Base-by-base conservation (phyloP, 2,888 invertebrate species). In the Caenorhabditis becei region DNA sequence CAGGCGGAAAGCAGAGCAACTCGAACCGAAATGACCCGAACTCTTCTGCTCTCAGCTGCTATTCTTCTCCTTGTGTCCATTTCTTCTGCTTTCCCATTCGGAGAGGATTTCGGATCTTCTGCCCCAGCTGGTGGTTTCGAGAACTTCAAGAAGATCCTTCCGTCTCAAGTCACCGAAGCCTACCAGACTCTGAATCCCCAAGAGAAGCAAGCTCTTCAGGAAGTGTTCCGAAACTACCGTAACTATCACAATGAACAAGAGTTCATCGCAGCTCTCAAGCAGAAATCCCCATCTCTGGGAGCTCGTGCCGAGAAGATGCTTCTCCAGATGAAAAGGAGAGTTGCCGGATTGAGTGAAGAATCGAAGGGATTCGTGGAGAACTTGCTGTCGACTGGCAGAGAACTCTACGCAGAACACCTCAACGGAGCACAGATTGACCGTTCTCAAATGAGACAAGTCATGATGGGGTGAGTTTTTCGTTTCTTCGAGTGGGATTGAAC, bases 241-340 rank as follows among this genome's bases (percentile, higher is more conserved):
- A 54, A 58, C 35, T 69, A 69, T 51, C 63, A 20, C 20, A 62
- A 67, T 16, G 74, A 69, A 23, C 54, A 62, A 10, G 72, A 79
- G 26, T 26, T 79, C 35, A 51, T 72, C 28, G 20, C 35, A 26
- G 67, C 66, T 20, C 35, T 79, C 24, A 79, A 79, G 24, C 56
- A 67, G 47, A 77, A 47, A 47, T 70, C 75, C 8, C 79, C 82
- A 10, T 28, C 51, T 23, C 75, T 82, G 7, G 82, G 82, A 66
- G 66, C 59, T 18, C 65, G 70, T n/a, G 72, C 70, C 2, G 82
- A 82, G 41, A 54, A 65, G 49, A 59, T 67, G 20, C 47, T 69
- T 54, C 23, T 49, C 1, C 56, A 54, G 24, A 23, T 79, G 53
- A 65, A 75, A n/a, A 32, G 32, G 35, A 82, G 78, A 62, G 44